phyloP scores from a whole-genome alignment of 2,888 invertebrate genomes.

The Macropis europaea region DNA sequence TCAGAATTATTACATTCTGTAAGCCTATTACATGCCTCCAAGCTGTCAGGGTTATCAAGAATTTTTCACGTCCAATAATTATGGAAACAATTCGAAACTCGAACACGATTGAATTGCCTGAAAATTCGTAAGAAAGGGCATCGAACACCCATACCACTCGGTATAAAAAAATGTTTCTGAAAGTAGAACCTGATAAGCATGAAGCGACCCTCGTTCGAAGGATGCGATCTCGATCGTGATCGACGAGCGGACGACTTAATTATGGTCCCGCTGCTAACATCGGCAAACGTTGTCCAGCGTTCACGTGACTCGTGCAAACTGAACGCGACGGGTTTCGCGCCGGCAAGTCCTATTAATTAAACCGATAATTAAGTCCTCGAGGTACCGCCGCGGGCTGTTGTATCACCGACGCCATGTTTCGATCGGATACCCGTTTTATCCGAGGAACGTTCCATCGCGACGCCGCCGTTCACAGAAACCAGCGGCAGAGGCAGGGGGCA shows the following conservation, averaged over 20 bases:
- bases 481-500: not conserved
- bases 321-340: constrained; percentile 32
- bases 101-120: too few relatives aligned
- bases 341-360: constrained; percentile 58
- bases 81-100: too few relatives aligned
- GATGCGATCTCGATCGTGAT: not conserved
- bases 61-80: too few relatives aligned
- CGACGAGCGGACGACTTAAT: constrained; percentile 21
- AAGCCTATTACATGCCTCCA: too few relatives aligned
- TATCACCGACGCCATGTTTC: not conserved
- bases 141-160: too few relatives aligned
- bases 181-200: too few relatives aligned
- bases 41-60: too few relatives aligned
- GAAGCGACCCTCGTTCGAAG: too few relatives aligned
- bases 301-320: constrained; percentile 3
- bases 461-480: not conserved
- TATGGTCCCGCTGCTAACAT: constrained; percentile 34
- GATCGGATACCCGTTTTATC: not conserved
- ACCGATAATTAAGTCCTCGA: constrained; percentile 62
- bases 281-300: constrained; percentile 21
- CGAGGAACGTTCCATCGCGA: not conserved
- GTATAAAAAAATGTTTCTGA: too few relatives aligned
- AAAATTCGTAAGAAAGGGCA: too few relatives aligned
- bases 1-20: too few relatives aligned
- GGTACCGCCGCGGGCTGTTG: not conserved